Evolutionary conservation across 2,888 invertebrate genomes (phyloP), one percentile per base, ranked within the genome.

Genomic region (Drepana falcataria): DNA sequence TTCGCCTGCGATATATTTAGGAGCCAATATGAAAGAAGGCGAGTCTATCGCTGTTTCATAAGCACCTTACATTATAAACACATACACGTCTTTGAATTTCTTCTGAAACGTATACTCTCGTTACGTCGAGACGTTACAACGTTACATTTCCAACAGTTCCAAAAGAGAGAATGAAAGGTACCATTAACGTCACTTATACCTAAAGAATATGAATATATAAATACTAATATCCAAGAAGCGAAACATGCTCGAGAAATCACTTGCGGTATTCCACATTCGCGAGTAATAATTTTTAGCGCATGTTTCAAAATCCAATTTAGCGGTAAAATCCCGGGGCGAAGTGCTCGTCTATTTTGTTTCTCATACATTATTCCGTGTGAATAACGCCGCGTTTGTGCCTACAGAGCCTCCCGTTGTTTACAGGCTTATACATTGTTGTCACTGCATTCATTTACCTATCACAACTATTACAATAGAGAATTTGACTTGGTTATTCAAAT

Each of bases 331-430:
- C 67, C 59, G 64, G 66, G 59, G 56, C 64, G 62, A 58, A 59
- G 55, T 53, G 59, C 60, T 59, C 65, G 66, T 71, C 68, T 69
- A 72, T 70, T 74, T 71, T 70, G 65, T 73, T 66, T 62, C 75
- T 79, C 79, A 82, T 83, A 79, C 73, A 83, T 82, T 80, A 85
- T 85, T 75, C 65, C 67, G 65, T 71, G 70, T 69, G 75, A 78
- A 73, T 76, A 70, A 72, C 69, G 68, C 65, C 66, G 72, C 71
- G 73, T 64, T 73, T 73, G 71, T 65, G 68, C 66, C 64, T 73
- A 70, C 34, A 40, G 5, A 40, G 68, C 66, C 64, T 73, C 69
- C 34, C 33, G 5, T 34, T 72, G 67, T 70, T 59, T 64, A 21
- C 21, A 62, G 66, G 65, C 63, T 9, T 44, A 44, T 44, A 9